Evolutionary conservation across 2,888 invertebrate genomes (phyloP), one percentile per base, ranked within the genome.

Genomic region (Julus scandinavius): DNA sequence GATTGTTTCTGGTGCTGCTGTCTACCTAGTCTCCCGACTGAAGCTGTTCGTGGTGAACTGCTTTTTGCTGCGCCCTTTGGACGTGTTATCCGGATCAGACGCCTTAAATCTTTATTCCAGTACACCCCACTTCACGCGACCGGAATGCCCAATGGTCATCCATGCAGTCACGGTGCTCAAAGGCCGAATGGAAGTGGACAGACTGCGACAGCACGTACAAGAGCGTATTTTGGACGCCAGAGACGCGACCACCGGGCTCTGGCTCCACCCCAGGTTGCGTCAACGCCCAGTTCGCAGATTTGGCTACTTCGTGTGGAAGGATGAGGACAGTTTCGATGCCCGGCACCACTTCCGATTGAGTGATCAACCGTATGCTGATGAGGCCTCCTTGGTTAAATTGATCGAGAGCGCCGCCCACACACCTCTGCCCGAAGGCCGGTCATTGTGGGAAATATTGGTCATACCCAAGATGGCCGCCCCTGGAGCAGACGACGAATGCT

Each of bases 301-400:
- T n/a, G 84, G 84, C 38, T 84, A 84, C 20, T 84, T 40, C 84
- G 84, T 84, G 4, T 84, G 84, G 84, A 20, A 84, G 2, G 20
- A 84, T 15, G 84, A 84, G 3, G 20, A 84, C 84, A 15, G 84
- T n/a, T 84, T 84, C 84, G 84, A 84, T n/a, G 41, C n/a, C 15
- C 15, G 15, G 15, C 13, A 13, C 3, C 84, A 84, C 38, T n/a
- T 84, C 38, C 84, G 84, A n/a, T 4, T n/a, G 20, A n/a, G n/a
- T 54, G 54, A 17, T 54, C 15, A 54, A 17, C 17, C 4, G 2
- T 54, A 54, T 17, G 17, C 54, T 54, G 54, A 54, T 54, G 54
- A 54, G 15, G 54, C 54, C 15, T 54, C 54, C 13, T 17, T 54
- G 54, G 15, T 54, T 15, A 54, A 54, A 15, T 17, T 54, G 54